Percentiles rank a stretch among this genome's conserved stretches.
These are phyloP conservation scores for Sorex araneus DNA, from an alignment of 2,113 vertebrate genomes.

Conservation along the genomic window DNA sequence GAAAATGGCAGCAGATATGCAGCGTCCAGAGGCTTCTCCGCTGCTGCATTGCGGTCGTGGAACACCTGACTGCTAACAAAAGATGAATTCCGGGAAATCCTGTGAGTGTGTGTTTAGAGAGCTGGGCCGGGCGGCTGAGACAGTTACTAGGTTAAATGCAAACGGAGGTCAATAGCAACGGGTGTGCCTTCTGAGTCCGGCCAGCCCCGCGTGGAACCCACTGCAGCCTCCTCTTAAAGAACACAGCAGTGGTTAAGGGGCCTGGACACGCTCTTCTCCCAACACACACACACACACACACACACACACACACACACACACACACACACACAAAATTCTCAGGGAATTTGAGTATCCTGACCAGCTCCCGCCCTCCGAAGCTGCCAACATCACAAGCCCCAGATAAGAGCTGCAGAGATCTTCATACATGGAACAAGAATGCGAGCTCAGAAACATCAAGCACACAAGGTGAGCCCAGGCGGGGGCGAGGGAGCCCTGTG, in stretches of 20 bases:
- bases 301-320: too few relatives aligned
- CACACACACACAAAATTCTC: not conserved
- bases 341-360: not conserved
- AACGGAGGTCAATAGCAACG: not conserved
- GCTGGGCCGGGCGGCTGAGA: not conserved
- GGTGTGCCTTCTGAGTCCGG: not conserved
- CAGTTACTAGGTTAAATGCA: not conserved
- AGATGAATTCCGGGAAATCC: constrained; percentile 67
- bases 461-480: not conserved
- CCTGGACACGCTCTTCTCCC: not conserved
- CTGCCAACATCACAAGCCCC: not conserved
- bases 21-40: constrained; percentile 26
- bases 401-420: not conserved
- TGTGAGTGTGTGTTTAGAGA: not conserved
- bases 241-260: not conserved
- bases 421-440: not conserved
- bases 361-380: not conserved
- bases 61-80: not conserved
- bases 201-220: not conserved
- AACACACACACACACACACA: not conserved
- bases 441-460: not conserved
- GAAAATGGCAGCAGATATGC: not conserved
- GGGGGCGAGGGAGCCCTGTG: not conserved
- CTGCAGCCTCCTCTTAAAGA: not conserved
- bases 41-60: not conserved